These are phyloP conservation scores for Hippocampus mohnikei DNA, from an alignment of 2,113 vertebrate genomes.

Conservation along the genomic window DNA sequence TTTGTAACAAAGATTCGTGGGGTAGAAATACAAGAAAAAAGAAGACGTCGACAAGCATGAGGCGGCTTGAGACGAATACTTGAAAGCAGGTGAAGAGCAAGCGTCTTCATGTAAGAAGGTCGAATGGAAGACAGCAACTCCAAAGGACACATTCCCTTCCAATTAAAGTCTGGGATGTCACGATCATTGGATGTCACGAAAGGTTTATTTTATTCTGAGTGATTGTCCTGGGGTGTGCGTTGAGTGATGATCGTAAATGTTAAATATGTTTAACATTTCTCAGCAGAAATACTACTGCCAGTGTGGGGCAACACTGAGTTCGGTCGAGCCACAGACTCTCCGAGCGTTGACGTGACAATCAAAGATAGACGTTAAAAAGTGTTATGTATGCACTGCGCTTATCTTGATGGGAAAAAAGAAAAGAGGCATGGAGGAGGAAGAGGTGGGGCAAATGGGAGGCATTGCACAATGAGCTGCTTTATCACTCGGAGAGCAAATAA, in stretches of 20 bases:
- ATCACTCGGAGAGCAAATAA: conserved; percentile 32
- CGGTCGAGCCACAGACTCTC: too few species aligned
- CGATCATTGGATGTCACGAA: too few species aligned
- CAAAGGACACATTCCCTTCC: not conserved
- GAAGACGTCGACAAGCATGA: conserved; percentile 24
- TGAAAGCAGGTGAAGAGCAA: conserved; percentile 39
- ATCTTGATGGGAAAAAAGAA: conserved; percentile 17
- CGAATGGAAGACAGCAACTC: conserved; percentile 37
- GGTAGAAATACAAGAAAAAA: conserved; percentile 5
- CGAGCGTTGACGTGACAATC: too few species aligned
- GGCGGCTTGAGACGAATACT: conserved; percentile 22
- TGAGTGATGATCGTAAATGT: too few species aligned
- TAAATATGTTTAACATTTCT: too few species aligned
- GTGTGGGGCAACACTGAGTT: too few species aligned
- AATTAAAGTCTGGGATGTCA: too few species aligned
- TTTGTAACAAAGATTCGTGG: conserved; percentile 27
- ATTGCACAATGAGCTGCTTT: conserved; percentile 34
- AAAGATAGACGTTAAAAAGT: too few species aligned
- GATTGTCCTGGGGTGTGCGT: too few species aligned
- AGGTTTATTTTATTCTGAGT: too few species aligned
- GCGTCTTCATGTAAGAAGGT: conserved; percentile 18
- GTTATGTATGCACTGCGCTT: too few species aligned
- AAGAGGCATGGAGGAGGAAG: conserved; percentile 20
- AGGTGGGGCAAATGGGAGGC: conserved; percentile 10
- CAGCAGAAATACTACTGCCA: too few species aligned